Base-by-base conservation (phyloP, 2,888 invertebrate genomes). In the Dryobota labecula region DNA sequence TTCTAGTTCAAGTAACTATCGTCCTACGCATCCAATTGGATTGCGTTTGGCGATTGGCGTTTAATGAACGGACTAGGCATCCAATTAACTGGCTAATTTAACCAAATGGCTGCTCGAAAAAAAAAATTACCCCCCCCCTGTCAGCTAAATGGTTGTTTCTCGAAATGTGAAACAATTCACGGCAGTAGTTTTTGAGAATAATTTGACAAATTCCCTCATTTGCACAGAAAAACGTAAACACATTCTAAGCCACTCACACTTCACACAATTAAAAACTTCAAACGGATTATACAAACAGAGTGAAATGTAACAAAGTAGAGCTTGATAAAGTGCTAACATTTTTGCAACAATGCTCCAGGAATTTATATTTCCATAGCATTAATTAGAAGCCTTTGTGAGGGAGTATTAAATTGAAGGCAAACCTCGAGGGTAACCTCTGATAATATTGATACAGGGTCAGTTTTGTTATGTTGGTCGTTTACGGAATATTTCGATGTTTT, bases 321-420 rank as follows among this genome's bases (percentile, higher is more conserved):
- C n/a, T 70, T 56, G 18, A 41, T 70, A 36, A 65, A 82, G 77
- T 76, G 66, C 77, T 60, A 51, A 67, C 45, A 71, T 81, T 81
- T 77, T 81, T 77, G 54, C 51, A 56, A 70, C 66, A 81, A 51
- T 60, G 41, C 58, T 64, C 15, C 30, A 64, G 66, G 24, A 76
- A 76, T 61, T 61, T 66, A 70, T 61, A 76, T 81, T 65, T 83
- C 82, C 80, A 84, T 86, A 80, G 76, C 82, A 85, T 87, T 83
- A 85, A 86, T 87, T 82, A 84, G 60, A 61, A 24, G 33, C 51
- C 54, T 75, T 80, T 75, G 68, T 72, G 47, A 13, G 60, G 18
- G 30, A 11, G 38, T 43, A 49, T 58, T 66, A 57, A 73, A 67
- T 47, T 65, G n/a, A 57, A 58, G 41, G 57, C 49, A 38, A 61